Percentiles rank a stretch among this genome's conserved stretches.
These are phyloP conservation scores for Rattus norvegicus DNA, from an alignment of 2,113 vertebrate species.

Conservation along the genomic window GRCr8 NC_086025.1:8841501-8842000, in stretches of 20 bases:
- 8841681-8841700: no score
- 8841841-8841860: conserved; percentile 56
- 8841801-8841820: neutral
- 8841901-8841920: neutral
- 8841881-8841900: neutral
- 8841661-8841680: neutral
- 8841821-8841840: neutral
- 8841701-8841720: neutral
- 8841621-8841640: neutral
- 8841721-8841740: neutral
- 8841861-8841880: conserved; percentile 5
- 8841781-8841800: neutral
- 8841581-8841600: no score
- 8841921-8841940: neutral
- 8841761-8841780: neutral
- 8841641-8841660: rapidly evolving
- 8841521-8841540: neutral
- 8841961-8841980: neutral
- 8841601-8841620: neutral
- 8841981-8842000: neutral
- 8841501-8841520: neutral
- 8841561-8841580: neutral
- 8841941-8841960: neutral
- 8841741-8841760: neutral
- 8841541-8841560: neutral